Conservation (phyloP, 2,888 invertebrate genomes). For the Cyrtodaria siliqua region DNA sequence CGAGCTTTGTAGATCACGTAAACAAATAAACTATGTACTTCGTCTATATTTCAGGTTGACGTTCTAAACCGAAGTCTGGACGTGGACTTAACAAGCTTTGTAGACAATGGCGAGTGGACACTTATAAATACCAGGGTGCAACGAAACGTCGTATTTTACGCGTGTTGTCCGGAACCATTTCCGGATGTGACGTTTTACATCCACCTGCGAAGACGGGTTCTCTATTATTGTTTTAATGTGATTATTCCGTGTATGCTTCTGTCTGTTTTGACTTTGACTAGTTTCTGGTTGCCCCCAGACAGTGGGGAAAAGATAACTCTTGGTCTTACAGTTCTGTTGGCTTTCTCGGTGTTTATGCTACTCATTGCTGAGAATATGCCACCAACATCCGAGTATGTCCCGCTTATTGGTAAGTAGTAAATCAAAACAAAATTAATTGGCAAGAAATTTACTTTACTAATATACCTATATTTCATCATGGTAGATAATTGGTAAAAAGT, state of each 20-base stretch:
- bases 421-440: too few species aligned
- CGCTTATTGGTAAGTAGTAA: slow-evolving; percentile 87
- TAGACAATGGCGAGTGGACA: slow-evolving; percentile 88
- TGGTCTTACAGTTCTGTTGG: slow-evolving; percentile 88
- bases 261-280: slow-evolving; percentile 89
- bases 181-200: slow-evolving; percentile 88
- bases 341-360: slow-evolving; percentile 88
- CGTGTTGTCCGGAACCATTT: slow-evolving; percentile 87
- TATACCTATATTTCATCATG: too few species aligned
- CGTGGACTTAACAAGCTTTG: slow-evolving; percentile 87
- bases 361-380: slow-evolving; percentile 88
- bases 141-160: slow-evolving; percentile 86
- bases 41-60: slow-evolving; percentile 69
- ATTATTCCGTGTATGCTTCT: slow-evolving; percentile 88
- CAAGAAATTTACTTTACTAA: too few species aligned
- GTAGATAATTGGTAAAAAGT: too few species aligned
- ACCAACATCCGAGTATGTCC: slow-evolving; percentile 88
- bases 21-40: too few species aligned
- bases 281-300: slow-evolving; percentile 88
- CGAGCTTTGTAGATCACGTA: slow-evolving; percentile 88
- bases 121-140: slow-evolving; percentile 86
- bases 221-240: slow-evolving; percentile 87
- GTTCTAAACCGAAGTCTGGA: slow-evolving; percentile 83
- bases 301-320: slow-evolving; percentile 88
- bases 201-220: slow-evolving; percentile 87